Percentiles rank a stretch among this genome's conserved stretches.
These are phyloP conservation scores for Luperina nickerlii DNA, from an alignment of 2,888 invertebrate genomes.

Conservation along the genomic window DNA sequence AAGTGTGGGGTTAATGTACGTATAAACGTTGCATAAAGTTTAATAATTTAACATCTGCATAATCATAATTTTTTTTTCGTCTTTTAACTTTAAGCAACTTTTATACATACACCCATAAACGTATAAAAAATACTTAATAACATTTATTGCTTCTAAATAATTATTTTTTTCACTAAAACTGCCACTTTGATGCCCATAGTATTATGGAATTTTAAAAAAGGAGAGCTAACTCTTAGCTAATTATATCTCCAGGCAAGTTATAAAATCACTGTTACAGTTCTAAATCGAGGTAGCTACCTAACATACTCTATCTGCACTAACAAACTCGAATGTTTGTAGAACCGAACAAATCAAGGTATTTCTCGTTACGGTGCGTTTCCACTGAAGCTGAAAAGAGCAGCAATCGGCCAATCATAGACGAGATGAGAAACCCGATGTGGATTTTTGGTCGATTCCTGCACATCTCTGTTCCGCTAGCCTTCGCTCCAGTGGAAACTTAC, in stretches of 20 bases:
- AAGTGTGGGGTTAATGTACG: neutral
- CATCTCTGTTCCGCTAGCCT: neutral
- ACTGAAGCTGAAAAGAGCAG: neutral
- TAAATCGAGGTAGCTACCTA: constrained; percentile 20
- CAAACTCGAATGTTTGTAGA: constrained; percentile 3
- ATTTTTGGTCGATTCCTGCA: neutral
- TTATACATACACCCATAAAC: neutral
- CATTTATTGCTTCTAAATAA: constrained; percentile 1
- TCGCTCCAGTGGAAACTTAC: neutral
- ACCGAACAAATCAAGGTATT: neutral
- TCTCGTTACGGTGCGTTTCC: neutral
- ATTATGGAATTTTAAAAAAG: neutral
- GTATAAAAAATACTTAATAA: neutral
- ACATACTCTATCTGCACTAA: constrained; percentile 22
- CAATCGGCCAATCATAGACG: neutral
- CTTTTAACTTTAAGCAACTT: neutral
- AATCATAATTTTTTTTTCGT: neutral
- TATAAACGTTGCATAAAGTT: constrained; percentile 2
- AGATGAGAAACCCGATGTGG: neutral
- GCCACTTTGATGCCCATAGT: neutral
- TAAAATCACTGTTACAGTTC: constrained; percentile 17
- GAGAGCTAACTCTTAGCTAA: constrained; percentile 6
- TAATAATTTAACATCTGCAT: neutral
- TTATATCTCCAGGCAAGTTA: constrained; percentile 36
- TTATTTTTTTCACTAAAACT: neutral